Conservation (phyloP, 2,888 invertebrate genomes). For the Bembecia ichneumoniformis region DNA sequence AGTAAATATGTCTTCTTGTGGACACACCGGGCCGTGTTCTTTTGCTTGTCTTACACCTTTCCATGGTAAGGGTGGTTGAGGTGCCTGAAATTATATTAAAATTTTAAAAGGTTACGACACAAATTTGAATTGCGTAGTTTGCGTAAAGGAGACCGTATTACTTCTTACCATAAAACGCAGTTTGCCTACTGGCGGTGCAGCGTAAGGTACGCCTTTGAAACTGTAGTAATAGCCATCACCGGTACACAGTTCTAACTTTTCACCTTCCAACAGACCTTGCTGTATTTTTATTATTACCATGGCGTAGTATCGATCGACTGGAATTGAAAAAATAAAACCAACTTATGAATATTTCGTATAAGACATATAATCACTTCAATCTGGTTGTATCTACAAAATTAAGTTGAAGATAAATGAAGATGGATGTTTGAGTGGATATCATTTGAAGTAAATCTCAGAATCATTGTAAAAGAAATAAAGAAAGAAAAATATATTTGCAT, state of each 20-base stretch:
- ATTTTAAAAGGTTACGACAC: not conserved
- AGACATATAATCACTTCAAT: no score
- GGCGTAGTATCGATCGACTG: not conserved
- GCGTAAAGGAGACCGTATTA: no score
- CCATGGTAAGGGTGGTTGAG: slow-evolving; percentile 31
- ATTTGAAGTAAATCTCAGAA: no score
- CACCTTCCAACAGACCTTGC: slow-evolving; percentile 32
- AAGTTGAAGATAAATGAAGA: no score
- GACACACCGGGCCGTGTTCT: slow-evolving; percentile 27
- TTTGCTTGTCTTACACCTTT: slow-evolving; percentile 32
- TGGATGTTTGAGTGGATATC: no score
- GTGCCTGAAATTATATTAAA: slow-evolving; percentile 23
- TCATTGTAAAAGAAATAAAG: no score
- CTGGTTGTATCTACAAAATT: no score
- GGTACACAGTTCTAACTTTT: slow-evolving; percentile 14
- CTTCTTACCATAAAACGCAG: slow-evolving; percentile 54
- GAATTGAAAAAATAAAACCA: not conserved
- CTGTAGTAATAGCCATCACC: slow-evolving; percentile 27
- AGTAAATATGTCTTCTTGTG: slow-evolving; percentile 28
- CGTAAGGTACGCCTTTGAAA: slow-evolving; percentile 61
- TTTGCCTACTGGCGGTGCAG: slow-evolving; percentile 53
- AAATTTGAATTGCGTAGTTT: no score
- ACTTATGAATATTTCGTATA: no score
- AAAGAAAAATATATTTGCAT: no score
- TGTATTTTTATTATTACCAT: slow-evolving; percentile 23